Evolutionary conservation across 2,113 vertebrate genomes (phyloP).

Genomic region (Forbesichthys agassizii): DNA sequence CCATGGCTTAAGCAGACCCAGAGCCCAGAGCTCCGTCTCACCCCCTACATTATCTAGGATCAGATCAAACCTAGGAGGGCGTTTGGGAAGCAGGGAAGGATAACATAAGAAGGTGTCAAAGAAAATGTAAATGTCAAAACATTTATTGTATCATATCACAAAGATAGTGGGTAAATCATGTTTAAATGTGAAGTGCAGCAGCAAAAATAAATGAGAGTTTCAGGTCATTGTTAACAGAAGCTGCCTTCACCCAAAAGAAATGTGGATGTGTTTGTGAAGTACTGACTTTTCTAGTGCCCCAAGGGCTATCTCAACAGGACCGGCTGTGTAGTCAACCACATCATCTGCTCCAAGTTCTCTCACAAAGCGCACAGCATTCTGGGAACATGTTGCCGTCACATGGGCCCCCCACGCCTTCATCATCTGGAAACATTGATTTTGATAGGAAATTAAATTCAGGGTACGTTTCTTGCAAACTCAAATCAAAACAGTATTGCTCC

Average conservation of each 20-base stretch:
- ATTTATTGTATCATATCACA: not conserved
- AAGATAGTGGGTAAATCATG: too few species aligned
- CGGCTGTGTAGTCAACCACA: conserved; percentile 87
- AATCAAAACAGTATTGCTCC: too few species aligned
- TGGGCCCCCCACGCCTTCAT: conserved; percentile 92
- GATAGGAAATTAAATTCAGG: not conserved
- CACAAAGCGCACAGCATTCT: conserved; percentile 83
- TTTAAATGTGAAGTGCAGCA: too few species aligned
- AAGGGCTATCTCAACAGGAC: conserved; percentile 78
- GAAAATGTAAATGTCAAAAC: too few species aligned
- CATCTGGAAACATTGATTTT: conserved; percentile 73
- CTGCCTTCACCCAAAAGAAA: not conserved
- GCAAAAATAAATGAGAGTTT: not conserved
- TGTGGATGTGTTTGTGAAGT: not conserved
- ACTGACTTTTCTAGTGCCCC: conserved; percentile 81
- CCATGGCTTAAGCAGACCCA: conserved; percentile 88
- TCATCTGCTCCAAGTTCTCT: conserved; percentile 86
- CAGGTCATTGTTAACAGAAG: not conserved
- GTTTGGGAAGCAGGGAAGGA: not conserved
- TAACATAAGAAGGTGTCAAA: too few species aligned
- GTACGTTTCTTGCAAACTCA: too few species aligned
- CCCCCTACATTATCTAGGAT: conserved; percentile 94
- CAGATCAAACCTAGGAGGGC: conserved; percentile 79
- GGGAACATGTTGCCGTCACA: conserved; percentile 92
- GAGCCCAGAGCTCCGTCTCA: conserved; percentile 87